Base-by-base conservation (phyloP, 2,113 vertebrate genomes). In the Chelonoidis abingdonii region DNA sequence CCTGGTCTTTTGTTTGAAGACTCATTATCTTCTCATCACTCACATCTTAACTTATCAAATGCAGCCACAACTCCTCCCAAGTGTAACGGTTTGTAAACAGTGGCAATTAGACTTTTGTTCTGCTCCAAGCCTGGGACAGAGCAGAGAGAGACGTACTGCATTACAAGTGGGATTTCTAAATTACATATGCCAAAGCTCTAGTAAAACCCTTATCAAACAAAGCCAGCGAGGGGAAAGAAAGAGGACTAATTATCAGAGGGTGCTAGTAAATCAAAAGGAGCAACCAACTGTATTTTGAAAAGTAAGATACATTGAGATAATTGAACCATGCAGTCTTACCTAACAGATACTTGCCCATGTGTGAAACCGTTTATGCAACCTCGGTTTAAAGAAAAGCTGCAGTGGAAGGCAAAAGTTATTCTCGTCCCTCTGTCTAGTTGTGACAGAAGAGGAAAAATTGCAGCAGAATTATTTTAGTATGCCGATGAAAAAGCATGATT, bases 201-300 rank as follows among this genome's bases (percentile, higher is more conserved):
- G 29, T 91, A 95, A 97, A 97, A 96, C 38, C 89, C 94, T 97
- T 97, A 98, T 95, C 95, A 94, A 92, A 94, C 92, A 96, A 95
- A 96, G 93, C 69, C 92, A 94, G 92, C 1, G n/a, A 96, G 79
- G 84, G 69, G 81, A 82, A 88, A 93, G 83, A 94, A 94, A 92
- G 50, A 69, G 57, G 93, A 83, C 85, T 97, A 97, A 98, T 98
- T 97, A 96, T 93, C 88, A 94, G 84, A 89, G 91, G 93, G 62
- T 9, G 75, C 24, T 27, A 84, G 72, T 86, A 97, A 94, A 97
- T 96, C 16, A 94, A 93, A 97, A 93, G 78, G 41, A 91, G 80
- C 87, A 93, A 53, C 69, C 56, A 87, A 95, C 84, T 8, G 59
- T 87, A 52, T 93, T 93, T 90, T 94, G 85, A 90, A 94, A 90